Conservation (phyloP, 2,113 vertebrate genomes). For the Salvator merianae region DNA sequence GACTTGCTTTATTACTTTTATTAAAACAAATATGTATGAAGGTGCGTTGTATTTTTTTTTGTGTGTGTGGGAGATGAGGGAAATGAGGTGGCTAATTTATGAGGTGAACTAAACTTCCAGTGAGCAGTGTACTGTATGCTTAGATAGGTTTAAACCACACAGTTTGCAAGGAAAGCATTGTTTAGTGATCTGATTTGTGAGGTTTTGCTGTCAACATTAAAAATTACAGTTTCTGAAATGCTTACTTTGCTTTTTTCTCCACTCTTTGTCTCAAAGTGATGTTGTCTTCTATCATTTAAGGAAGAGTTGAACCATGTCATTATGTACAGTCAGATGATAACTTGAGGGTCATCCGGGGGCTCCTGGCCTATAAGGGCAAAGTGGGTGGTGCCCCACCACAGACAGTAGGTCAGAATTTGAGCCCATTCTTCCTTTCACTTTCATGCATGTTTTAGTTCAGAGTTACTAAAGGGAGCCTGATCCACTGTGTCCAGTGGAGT, state of each 20-base stretch:
- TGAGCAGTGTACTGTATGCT: conserved; percentile 48
- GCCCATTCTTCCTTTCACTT: no score
- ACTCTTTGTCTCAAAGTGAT: background rate
- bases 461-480: no score
- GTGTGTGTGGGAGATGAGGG: conserved; percentile 57
- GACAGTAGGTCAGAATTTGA: no score
- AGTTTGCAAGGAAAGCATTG: conserved; percentile 41
- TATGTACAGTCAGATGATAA: background rate
- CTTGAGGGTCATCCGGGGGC: background rate
- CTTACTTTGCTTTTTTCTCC: background rate
- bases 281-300: background rate
- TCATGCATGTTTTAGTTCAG: no score
- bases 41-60: conserved; percentile 49
- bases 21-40: conserved; percentile 62
- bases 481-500: no score
- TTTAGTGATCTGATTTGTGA: conserved; percentile 60
- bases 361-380: no score
- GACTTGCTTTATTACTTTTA: conserved; percentile 67
- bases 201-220: conserved; percentile 63
- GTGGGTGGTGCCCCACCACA: no score
- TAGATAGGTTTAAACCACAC: conserved; percentile 47
- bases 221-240: conserved; percentile 48
- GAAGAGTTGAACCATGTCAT: background rate
- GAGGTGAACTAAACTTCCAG: conserved; percentile 64
- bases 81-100: conserved; percentile 65